These are phyloP conservation scores for Drosophila ezoana DNA, from an alignment of 2,888 invertebrate genomes.

Conservation along the genomic window DNA sequence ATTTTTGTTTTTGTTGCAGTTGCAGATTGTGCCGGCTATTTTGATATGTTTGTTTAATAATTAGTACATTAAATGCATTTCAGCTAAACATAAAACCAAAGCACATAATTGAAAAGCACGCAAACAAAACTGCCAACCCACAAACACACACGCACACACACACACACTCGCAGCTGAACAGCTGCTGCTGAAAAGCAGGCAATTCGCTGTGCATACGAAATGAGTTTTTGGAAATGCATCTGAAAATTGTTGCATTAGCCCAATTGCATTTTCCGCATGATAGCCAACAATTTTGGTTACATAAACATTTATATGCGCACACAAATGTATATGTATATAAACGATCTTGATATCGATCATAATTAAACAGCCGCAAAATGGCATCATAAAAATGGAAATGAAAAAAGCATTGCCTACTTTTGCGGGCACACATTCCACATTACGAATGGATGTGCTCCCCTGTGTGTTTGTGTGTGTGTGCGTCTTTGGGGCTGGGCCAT, in stretches of 20 bases:
- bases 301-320: conserved; percentile 13
- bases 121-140: conserved; percentile 22
- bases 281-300: conserved; percentile 6
- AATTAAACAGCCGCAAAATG: conserved; percentile 54
- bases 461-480: conserved; percentile 1
- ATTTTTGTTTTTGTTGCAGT: conserved; percentile 3
- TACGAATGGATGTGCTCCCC: conserved; percentile 30
- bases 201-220: conserved; percentile 36
- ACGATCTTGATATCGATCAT: conserved; percentile 38
- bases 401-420: conserved; percentile 59
- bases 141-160: neutral
- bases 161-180: neutral
- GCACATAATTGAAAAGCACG: conserved; percentile 44
- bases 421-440: conserved; percentile 59
- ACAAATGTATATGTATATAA: conserved; percentile 6
- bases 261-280: conserved; percentile 19
- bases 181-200: conserved; percentile 44
- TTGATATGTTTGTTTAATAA: conserved; percentile 62
- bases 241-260: conserved; percentile 32
- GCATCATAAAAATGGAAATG: conserved; percentile 32
- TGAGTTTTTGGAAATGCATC: conserved; percentile 9
- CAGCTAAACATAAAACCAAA: conserved; percentile 30
- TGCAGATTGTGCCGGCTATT: conserved; percentile 15
- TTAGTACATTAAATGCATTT: conserved; percentile 65
- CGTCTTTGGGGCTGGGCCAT: conserved; percentile 40